Evolutionary conservation across 2,113 vertebrate species (phyloP).

Genomic region (Parus major): DNA sequence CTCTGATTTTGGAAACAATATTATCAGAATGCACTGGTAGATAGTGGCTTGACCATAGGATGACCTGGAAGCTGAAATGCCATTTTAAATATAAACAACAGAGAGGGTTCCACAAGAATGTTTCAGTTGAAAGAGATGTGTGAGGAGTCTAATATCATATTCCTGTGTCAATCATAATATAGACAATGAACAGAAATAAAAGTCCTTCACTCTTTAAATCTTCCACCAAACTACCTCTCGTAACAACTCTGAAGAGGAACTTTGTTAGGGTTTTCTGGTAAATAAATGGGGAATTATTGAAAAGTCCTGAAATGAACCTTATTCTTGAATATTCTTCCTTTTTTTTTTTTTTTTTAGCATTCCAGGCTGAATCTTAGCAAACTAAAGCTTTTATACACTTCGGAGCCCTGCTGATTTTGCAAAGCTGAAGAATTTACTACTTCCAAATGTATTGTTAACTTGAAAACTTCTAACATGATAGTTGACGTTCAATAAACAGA

Average conservation of each 20-base stretch:
- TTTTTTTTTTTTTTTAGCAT: neutral
- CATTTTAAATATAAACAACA: neutral
- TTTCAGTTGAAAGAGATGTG: neutral
- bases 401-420: neutral
- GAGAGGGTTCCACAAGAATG: neutral
- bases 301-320: neutral
- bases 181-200: neutral
- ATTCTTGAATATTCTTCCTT: neutral
- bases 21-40: neutral
- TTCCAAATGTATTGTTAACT: neutral
- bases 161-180: neutral
- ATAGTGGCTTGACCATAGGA: neutral
- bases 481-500: neutral
- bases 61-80: neutral
- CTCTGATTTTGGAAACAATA: conserved; percentile 20
- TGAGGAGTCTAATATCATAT: neutral
- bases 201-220: neutral
- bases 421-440: neutral
- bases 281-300: neutral
- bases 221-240: neutral
- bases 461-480: neutral
- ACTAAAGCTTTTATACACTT: neutral
- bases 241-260: neutral
- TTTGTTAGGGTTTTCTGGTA: neutral
- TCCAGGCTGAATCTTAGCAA: neutral